phyloP scores from a whole-genome alignment of 2,888 invertebrate genomes.

The Andricus curvator region DNA sequence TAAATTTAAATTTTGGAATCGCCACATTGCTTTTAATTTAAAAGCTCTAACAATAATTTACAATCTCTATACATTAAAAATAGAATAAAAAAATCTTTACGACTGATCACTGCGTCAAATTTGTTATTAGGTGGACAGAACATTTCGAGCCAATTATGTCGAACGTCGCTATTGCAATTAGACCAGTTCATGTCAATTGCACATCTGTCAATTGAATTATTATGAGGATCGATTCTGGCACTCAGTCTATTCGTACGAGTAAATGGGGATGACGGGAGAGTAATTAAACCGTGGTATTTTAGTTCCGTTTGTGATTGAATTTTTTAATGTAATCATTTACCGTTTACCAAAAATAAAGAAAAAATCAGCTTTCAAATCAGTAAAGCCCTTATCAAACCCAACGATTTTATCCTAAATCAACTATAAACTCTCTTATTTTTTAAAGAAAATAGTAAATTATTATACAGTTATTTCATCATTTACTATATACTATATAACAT shows the following conservation, averaged over 20 bases:
- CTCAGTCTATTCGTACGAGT: conserved; percentile 9
- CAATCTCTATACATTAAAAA: no score
- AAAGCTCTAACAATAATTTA: no score
- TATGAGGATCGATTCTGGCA: conserved; percentile 29
- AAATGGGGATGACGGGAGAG: conserved; percentile 16
- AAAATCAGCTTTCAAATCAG: no score
- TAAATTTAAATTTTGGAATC: no score
- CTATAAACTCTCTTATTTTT: no score
- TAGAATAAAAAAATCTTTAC: neutral
- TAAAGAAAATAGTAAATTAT: no score
- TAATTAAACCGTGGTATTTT: conserved; percentile 10
- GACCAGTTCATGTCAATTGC: conserved; percentile 23
- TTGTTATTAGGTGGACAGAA: neutral
- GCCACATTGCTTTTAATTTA: no score
- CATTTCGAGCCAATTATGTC: conserved; percentile 19
- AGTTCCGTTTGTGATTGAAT: neutral
- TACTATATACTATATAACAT: no score
- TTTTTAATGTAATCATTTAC: conserved; percentile 1
- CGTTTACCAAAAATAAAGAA: neutral
- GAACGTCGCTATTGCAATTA: conserved; percentile 13
- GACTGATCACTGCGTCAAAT: neutral
- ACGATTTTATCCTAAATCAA: no score
- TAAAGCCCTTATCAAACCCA: no score
- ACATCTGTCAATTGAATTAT: conserved; percentile 36
- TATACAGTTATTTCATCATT: no score